phyloP scores from a whole-genome alignment of 2,888 invertebrate genomes.

The Imbricaverruca yamaguchii region DNA sequence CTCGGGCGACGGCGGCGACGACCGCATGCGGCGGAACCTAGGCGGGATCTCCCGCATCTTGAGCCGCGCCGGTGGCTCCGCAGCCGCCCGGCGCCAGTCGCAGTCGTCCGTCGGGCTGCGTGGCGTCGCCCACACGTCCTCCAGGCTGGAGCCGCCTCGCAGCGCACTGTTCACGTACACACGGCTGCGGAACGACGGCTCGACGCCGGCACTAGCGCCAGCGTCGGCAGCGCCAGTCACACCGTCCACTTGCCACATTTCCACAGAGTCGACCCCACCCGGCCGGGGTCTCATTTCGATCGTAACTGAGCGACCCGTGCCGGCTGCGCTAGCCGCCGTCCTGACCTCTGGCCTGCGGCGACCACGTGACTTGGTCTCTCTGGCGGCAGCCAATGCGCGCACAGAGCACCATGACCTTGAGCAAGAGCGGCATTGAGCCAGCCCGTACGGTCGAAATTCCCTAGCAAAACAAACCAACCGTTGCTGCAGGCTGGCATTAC shows the following conservation, averaged over 20 bases:
- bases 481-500: no score
- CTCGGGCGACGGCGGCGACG: constrained; percentile 20
- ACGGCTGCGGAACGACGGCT: not conserved
- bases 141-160: not conserved
- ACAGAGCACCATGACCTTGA: not conserved
- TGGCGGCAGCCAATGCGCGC: not conserved
- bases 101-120: not conserved
- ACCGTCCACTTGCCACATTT: not conserved
- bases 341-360: not conserved
- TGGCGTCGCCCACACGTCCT: not conserved
- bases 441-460: not conserved
- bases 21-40: constrained; percentile 20
- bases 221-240: not conserved
- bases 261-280: not conserved
- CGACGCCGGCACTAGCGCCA: not conserved
- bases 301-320: not conserved
- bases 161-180: constrained; percentile 13
- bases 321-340: not conserved
- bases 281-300: not conserved
- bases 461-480: not conserved
- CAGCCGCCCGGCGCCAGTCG: not conserved
- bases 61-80: not conserved
- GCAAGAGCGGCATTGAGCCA: not conserved
- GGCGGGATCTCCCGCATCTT: constrained; percentile 15
- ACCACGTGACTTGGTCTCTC: not conserved